phyloP scores from a whole-genome alignment of 2,797 vertebrate genomes.

The Garrulus glandarius region DNA sequence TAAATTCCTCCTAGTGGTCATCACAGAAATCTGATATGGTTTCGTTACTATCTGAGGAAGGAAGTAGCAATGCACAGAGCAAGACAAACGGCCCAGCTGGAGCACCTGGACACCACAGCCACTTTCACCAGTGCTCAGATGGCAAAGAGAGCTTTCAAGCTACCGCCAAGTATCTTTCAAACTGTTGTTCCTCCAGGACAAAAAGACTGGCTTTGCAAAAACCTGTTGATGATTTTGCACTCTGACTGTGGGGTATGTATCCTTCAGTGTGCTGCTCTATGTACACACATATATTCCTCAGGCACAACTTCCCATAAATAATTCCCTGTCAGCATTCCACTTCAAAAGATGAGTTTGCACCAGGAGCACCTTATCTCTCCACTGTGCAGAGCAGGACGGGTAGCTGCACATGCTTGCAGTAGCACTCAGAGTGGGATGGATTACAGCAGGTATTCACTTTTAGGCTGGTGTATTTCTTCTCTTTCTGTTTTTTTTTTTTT shows the following conservation, averaged over 20 bases:
- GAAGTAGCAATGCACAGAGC: background rate
- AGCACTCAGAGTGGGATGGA: background rate
- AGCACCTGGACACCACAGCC: background rate
- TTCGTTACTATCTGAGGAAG: background rate
- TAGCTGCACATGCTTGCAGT: background rate
- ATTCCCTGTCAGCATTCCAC: background rate
- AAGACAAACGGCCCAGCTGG: background rate
- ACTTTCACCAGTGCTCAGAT: background rate
- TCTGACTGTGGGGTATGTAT: background rate
- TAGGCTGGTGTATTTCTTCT: background rate
- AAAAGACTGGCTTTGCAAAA: background rate
- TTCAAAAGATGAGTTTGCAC: background rate
- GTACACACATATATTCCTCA: background rate
- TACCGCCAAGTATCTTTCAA: background rate
- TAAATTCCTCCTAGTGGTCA: background rate
- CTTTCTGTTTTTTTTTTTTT: background rate
- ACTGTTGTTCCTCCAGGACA: background rate
- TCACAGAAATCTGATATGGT: background rate
- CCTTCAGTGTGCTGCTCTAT: background rate
- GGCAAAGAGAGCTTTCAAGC: background rate
- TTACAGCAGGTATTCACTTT: background rate
- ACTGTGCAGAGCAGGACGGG: background rate
- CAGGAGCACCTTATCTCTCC: background rate
- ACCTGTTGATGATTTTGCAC: background rate
- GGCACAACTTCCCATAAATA: background rate